Evolutionary conservation across 2,113 vertebrate species (phyloP), one percentile per base, ranked within the genome.

Genomic region (Triplophysa rosa): DNA sequence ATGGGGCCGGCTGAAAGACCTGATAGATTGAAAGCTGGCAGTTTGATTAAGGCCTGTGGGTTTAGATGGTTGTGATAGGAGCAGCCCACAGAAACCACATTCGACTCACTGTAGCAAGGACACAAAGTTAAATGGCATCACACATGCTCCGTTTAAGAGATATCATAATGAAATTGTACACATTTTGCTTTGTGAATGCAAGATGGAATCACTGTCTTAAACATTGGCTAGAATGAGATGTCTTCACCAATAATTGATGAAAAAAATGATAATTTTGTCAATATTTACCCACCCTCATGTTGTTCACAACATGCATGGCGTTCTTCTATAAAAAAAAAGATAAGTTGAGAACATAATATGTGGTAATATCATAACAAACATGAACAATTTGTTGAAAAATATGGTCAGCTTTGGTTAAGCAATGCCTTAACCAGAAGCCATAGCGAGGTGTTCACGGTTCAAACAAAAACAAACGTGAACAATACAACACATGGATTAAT

Each of bases 21-120:
- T 76, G 77, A 74, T n/a, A 67, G 77, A 69, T 54, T 68, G 66
- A 54, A 58, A 64, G 47, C 59, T 56, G 71, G 29, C 82, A 56
- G 64, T 80, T 75, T 74, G 81, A 83, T 79, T 79, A 79, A 59
- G 54, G 65, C 67, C 68, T 71, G 49, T 69, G 56, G 80, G 67
- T 71, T 58, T 29, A 70, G 80, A 78, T 68, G 64, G n/a, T 64
- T 61, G 45, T 67, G 66, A 77, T 62, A 40, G 49, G 23, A 78
- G 24, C 59, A n/a, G 17, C 49, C 19, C 71, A 47, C 17, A 68
- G 74, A 63, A 24, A 59, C 58, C 24, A 70, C 66, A 61, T 77
- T 37, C 47, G 65, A 63, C 67, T 64, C 26, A 47, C 21, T 47
- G 14, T 21, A 65, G 73, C 59, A 76, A 76, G 62, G 45, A 76